phyloP scores from a whole-genome alignment of 2,888 invertebrate species.

The Sesamia inferens region DNA sequence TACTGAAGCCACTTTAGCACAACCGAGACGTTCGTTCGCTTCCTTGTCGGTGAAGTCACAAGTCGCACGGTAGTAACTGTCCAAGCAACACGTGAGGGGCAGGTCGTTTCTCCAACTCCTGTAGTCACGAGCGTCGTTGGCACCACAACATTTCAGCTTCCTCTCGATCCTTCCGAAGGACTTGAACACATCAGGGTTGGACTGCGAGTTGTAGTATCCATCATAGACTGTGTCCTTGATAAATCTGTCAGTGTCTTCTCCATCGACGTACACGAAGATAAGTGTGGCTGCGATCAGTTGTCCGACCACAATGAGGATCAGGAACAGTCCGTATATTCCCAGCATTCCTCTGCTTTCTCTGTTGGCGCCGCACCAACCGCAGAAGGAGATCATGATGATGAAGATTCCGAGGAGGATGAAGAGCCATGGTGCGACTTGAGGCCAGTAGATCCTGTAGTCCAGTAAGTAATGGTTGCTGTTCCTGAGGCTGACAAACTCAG shows the following conservation, averaged over 20 bases:
- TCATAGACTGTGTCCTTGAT: conserved; percentile 88
- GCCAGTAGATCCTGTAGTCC: conserved; percentile 88
- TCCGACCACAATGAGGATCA: conserved; percentile 79
- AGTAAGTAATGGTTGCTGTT: conserved; percentile 86
- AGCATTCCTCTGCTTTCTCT: conserved; percentile 83
- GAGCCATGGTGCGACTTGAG: conserved; percentile 88
- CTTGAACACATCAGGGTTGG: conserved; percentile 84
- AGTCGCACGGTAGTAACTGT: conserved; percentile 84
- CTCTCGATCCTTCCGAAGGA: conserved; percentile 84
- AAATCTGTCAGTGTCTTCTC: conserved; percentile 85
- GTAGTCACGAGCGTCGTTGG: conserved; percentile 87
- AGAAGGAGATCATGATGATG: conserved; percentile 84
- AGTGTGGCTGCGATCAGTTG: conserved; percentile 83
- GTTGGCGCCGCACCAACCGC: conserved; percentile 85
- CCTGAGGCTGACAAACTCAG: conserved; percentile 83
- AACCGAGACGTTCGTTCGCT: conserved; percentile 86
- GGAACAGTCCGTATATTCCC: conserved; percentile 82
- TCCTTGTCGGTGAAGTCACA: conserved; percentile 88
- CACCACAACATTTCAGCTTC: conserved; percentile 85
- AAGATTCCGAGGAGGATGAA: conserved; percentile 84
- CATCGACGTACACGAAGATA: conserved; percentile 86
- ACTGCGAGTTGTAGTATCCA: conserved; percentile 86
- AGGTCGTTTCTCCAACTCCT: conserved; percentile 86
- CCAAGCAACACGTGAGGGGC: conserved; percentile 84
- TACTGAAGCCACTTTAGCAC: conserved; percentile 87